Evolutionary conservation across 1,140 invertebrate genomes (phyloP).

Genomic region (Stegodyphus dumicola): DNA sequence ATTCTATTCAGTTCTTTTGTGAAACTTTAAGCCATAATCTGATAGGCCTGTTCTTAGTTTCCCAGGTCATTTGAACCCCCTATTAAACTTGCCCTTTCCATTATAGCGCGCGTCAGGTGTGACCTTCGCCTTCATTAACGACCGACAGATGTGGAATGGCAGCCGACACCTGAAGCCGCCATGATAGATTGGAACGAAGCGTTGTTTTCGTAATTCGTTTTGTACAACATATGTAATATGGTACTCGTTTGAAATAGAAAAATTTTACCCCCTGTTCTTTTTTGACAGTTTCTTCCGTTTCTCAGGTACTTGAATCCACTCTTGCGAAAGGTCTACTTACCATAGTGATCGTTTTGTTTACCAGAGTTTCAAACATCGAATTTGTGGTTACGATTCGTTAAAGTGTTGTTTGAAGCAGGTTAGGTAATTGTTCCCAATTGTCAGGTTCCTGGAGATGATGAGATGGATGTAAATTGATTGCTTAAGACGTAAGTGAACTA

Average conservation of each 20-base stretch:
- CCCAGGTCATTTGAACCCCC: constrained; percentile 17
- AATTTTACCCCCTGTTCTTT: too few species aligned
- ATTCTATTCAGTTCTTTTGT: constrained; percentile 27
- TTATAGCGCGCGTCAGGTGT: constrained; percentile 35
- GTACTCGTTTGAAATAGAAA: not conserved
- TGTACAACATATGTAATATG: constrained; percentile 24
- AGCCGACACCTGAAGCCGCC: constrained; percentile 37
- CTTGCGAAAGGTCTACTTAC: too few species aligned
- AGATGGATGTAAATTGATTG: too few species aligned
- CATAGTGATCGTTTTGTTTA: too few species aligned
- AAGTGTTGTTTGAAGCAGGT: too few species aligned
- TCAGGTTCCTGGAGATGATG: too few species aligned
- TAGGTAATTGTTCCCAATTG: too few species aligned
- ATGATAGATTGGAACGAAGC: constrained; percentile 39
- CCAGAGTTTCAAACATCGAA: too few species aligned
- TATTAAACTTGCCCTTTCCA: constrained; percentile 42
- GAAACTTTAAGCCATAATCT: not conserved
- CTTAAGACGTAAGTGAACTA: too few species aligned
- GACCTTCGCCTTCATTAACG: constrained; percentile 46
- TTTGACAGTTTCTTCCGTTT: too few species aligned
- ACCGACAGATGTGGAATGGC: constrained; percentile 51
- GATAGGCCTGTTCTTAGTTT: not conserved
- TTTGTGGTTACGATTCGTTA: too few species aligned
- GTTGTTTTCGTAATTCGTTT: constrained; percentile 36
- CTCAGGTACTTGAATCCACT: too few species aligned